Percentiles rank a stretch among this genome's conserved stretches.
These are phyloP conservation scores for Ambastaia sidthimunki DNA, from an alignment of 2,797 vertebrate species.

Conservation along the genomic window DNA sequence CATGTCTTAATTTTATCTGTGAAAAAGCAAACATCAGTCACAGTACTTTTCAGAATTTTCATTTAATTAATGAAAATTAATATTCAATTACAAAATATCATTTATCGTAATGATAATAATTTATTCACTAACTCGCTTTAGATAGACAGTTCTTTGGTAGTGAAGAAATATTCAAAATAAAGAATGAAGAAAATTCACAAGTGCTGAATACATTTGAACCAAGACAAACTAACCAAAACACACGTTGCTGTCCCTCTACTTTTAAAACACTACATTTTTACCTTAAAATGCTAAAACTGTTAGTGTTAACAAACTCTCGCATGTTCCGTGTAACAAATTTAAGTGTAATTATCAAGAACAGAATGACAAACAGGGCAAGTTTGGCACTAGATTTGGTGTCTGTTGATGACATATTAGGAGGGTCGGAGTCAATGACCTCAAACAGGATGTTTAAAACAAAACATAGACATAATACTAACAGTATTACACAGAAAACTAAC, in stretches of 20 bases:
- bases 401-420: neutral
- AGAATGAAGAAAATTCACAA: constrained; percentile 60
- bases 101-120: constrained; percentile 74
- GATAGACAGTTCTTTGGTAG: constrained; percentile 81
- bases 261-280: constrained; percentile 7
- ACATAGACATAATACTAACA: neutral
- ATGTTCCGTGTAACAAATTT: constrained; percentile 20
- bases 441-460: neutral
- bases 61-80: constrained; percentile 53
- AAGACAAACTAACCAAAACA: constrained; percentile 10
- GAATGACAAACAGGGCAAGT: constrained; percentile 9
- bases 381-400: constrained; percentile 13
- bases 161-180: constrained; percentile 65
- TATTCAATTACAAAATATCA: constrained; percentile 40
- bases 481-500: constrained; percentile 5
- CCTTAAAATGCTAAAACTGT: neutral
- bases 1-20: neutral
- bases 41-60: constrained; percentile 30
- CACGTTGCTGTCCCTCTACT: constrained; percentile 13
- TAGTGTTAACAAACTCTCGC: neutral
- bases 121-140: constrained; percentile 72
- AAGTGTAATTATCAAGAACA: constrained; percentile 47
- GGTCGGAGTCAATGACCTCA: neutral
- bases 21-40: neutral
- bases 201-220: constrained; percentile 50